phyloP scores from a whole-genome alignment of 2,113 vertebrate species.

The rat (Rattus norvegicus) region GRCr8 NC_086021.1:107562501-107563000 shows the following conservation, averaged over 20 bases:
- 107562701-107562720: not conserved
- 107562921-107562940: not conserved
- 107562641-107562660: not conserved
- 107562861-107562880: not conserved
- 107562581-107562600: not conserved
- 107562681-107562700: not conserved
- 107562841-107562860: not conserved
- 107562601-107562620: not conserved
- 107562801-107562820: not conserved
- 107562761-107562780: not conserved
- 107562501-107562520: not conserved
- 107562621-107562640: not conserved
- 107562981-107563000: not conserved
- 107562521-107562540: too few relatives aligned
- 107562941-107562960: not conserved
- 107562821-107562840: not conserved
- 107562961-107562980: not conserved
- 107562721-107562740: not conserved
- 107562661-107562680: not conserved
- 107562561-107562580: not conserved
- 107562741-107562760: not conserved
- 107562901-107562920: not conserved
- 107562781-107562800: not conserved
- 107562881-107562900: not conserved
- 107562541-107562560: not conserved